These are phyloP conservation scores for Myotis findleyi DNA, from an alignment of 2,797 vertebrate species.

Conservation along the genomic window DNA sequence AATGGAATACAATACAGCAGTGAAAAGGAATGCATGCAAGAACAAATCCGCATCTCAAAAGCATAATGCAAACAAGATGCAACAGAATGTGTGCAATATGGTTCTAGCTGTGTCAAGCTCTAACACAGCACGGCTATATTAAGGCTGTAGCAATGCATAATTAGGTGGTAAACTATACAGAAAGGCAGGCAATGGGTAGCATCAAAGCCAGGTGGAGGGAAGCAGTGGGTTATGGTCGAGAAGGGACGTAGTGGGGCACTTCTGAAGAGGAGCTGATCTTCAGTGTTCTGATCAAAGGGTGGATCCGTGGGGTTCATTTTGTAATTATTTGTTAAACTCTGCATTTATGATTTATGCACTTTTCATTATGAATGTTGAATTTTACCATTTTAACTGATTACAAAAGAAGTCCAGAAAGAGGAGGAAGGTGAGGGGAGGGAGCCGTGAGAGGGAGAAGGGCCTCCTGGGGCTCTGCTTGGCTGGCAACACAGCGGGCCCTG, in stretches of 20 bases:
- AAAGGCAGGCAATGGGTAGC: not conserved
- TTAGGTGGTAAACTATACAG: not conserved
- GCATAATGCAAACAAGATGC: not conserved
- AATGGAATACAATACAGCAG: not conserved
- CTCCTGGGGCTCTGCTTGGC: slow-evolving; percentile 40
- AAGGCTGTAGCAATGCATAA: not conserved
- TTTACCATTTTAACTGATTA: slow-evolving; percentile 43
- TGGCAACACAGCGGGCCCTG: slow-evolving; percentile 52
- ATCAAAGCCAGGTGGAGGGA: not conserved
- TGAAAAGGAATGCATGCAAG: not conserved
- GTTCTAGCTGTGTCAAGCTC: not conserved
- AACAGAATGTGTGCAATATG: not conserved
- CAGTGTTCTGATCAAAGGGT: not conserved
- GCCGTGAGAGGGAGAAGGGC: not conserved
- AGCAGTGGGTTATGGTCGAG: not conserved
- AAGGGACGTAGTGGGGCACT: not conserved
- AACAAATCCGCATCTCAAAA: not conserved
- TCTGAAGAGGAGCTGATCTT: not conserved
- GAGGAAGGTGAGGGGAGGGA: not conserved
- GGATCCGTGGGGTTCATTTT: not conserved
- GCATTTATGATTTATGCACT: not conserved
- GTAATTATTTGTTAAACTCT: not conserved
- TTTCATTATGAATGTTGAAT: not conserved
- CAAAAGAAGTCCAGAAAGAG: not conserved
- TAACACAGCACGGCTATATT: not conserved